Conservation (phyloP, 1,140 invertebrate species). For the Caenorhabditis briggsae region DNA sequence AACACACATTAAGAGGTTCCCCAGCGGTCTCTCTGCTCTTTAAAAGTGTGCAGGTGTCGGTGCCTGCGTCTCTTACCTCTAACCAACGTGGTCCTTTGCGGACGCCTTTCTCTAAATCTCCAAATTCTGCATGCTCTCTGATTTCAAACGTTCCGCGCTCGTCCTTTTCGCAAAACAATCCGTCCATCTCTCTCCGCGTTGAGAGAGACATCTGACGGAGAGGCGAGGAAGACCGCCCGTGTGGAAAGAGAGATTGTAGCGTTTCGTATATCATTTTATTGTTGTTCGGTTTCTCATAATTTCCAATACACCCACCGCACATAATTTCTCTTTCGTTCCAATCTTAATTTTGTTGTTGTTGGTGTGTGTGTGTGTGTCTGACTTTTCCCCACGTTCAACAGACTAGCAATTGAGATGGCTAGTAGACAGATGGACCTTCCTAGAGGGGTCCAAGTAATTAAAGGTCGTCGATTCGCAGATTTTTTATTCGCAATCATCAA, state of each 20-base stretch:
- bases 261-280: constrained; percentile 53
- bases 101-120: constrained; percentile 8
- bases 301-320: neutral
- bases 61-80: neutral
- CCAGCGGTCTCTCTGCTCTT: constrained; percentile 1
- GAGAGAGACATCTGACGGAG: neutral
- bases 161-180: constrained; percentile 52
- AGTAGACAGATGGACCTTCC: no score
- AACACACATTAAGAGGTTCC: neutral
- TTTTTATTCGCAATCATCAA: no score
- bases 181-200: neutral
- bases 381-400: no score
- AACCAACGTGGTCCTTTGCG: constrained; percentile 7
- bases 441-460: no score
- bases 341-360: neutral
- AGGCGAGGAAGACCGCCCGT: neutral
- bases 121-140: neutral
- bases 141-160: constrained; percentile 17
- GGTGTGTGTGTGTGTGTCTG: neutral
- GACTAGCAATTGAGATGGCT: no score
- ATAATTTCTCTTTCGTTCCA: neutral
- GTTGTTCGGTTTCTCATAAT: constrained; percentile 34
- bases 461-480: no score
- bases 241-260: neutral
- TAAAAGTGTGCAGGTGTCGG: neutral